phyloP scores from a whole-genome alignment of 1,140 invertebrate genomes.

The Pantala flavescens region DNA sequence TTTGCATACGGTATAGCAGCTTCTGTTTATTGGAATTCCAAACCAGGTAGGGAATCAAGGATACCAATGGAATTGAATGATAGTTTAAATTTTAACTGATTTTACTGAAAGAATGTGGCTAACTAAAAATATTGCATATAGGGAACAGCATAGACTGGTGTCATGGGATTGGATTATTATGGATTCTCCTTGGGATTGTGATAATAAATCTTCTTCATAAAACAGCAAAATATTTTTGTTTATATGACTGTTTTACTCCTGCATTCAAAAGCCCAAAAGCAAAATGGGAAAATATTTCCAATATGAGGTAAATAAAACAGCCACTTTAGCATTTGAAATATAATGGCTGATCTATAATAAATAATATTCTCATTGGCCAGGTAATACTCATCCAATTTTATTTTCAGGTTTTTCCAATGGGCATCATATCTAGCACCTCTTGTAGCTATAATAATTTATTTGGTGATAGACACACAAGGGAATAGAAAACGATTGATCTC shows the following conservation, averaged over 20 bases:
- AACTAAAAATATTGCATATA: too few species aligned
- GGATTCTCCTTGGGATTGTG: background rate
- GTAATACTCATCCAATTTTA: slow-evolving; percentile 3
- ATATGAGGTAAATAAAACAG: background rate
- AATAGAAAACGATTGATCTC: slow-evolving; percentile 53
- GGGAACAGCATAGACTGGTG: background rate
- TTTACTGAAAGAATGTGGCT: too few species aligned
- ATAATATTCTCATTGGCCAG: background rate
- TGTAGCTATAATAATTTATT: slow-evolving; percentile 40
- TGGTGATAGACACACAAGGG: slow-evolving; percentile 51
- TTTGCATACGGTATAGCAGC: too few species aligned
- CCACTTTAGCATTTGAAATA: too few species aligned
- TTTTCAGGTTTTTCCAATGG: slow-evolving; percentile 15
- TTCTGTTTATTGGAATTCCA: too few species aligned
- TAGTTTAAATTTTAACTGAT: too few species aligned
- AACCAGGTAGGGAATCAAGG: too few species aligned
- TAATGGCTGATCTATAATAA: background rate
- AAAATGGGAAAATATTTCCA: background rate
- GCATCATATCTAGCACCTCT: slow-evolving; percentile 33
- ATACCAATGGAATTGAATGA: too few species aligned
- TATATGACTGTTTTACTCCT: background rate
- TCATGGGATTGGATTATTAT: background rate
- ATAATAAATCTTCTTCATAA: background rate
- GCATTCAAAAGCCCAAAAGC: background rate
- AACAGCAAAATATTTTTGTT: background rate